Base-by-base conservation (phyloP, 2,797 vertebrate species). In the Rachycentron canadum region DNA sequence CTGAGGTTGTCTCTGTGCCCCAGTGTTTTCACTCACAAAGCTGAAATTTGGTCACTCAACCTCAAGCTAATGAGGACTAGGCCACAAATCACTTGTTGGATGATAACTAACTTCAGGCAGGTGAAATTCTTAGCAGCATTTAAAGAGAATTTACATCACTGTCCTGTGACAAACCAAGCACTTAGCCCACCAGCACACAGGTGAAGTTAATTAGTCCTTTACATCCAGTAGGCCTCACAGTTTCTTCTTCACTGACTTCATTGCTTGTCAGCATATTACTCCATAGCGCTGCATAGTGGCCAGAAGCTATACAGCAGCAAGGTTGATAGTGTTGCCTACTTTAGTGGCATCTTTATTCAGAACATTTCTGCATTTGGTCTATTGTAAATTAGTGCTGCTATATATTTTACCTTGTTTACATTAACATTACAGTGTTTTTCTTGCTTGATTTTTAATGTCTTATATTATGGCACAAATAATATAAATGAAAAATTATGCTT, bases 141-240 rank as follows among this genome's bases (percentile, higher is more conserved):
- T 28, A 11, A 17, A 1, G 12, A 12, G 0, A 34, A 13, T 40
- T 34, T 10, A 23, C 1, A 8, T 47, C 3, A 16, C 17, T 30
- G 12, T 45, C 17, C 11, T 0, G 4, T 0, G 4, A 21, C 1
- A 30, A 26, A 23, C 30, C 1, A 2, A 30, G 3, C 14, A 25
- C 16, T 41, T 49, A 28, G 12, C 4, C 3, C 11, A 28, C 4
- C 13, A 36, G 12, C 6, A 7, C 1, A 1, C 28, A 55, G 38
- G 14, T 61, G 17, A 28, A 21, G 1, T 32, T 4, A 7, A 65
- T 60, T 55, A 55, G 28, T 49, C 26, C 36, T 38, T 7, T 7
- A 32, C 32, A 7, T 32, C 36, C 36, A 38, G 10, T 7, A 9
- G 36, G 36, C 2, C 2, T 32, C 38, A 1, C 14, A 5, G 6